Evolutionary conservation across 1,140 invertebrate genomes (phyloP).

Genomic region (Babylonia areolata): DNA sequence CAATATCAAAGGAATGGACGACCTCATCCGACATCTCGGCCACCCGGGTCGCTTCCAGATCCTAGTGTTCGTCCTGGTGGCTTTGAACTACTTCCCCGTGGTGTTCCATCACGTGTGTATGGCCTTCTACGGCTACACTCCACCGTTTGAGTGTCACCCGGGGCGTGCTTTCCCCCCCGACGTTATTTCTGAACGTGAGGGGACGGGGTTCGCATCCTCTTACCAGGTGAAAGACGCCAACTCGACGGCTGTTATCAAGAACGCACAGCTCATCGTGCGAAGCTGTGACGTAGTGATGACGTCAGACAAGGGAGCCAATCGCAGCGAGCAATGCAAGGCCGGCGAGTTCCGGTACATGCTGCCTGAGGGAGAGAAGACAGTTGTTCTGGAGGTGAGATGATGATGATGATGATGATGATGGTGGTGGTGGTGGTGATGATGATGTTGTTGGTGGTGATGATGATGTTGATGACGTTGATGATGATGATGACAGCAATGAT

Average conservation of each 20-base stretch:
- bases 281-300: not conserved
- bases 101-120: constrained; percentile 61
- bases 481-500: no score
- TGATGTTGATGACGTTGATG: no score
- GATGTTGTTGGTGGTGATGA: no score
- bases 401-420: no score
- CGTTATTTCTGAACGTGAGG: not conserved
- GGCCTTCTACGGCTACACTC: constrained; percentile 55
- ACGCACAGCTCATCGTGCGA: not conserved
- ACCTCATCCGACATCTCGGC: constrained; percentile 54
- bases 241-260: not conserved
- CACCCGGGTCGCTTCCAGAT: constrained; percentile 62
- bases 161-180: not conserved
- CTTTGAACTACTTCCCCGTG: constrained; percentile 58
- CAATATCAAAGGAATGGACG: constrained; percentile 34
- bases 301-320: not conserved
- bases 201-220: not conserved
- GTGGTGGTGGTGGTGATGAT: no score
- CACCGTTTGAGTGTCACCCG: constrained; percentile 42
- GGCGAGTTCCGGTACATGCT: not conserved
- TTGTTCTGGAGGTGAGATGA: constrained; percentile 25
- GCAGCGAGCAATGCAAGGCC: not conserved
- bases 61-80: constrained; percentile 52
- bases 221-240: not conserved
- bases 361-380: not conserved